Conservation (phyloP, 2,113 vertebrate genomes). For the Pelecanoides urinatrix region DNA sequence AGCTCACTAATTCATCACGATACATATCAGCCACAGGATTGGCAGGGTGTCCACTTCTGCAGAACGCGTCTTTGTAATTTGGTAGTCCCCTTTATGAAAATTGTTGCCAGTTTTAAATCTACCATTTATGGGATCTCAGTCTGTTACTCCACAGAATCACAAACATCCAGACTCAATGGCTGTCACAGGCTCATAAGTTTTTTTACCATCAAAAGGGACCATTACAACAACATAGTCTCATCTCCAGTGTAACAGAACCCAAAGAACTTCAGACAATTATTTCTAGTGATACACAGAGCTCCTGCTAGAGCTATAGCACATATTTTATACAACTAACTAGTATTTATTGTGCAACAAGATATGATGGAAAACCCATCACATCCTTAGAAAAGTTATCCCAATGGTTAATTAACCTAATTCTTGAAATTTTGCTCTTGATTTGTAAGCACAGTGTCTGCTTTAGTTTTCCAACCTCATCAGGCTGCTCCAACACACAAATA, state of each 20-base stretch:
- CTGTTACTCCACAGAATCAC: neutral
- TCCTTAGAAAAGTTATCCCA: neutral
- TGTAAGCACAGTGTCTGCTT: neutral
- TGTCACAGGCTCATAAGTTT: neutral
- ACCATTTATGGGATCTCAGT: neutral
- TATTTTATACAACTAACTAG: neutral
- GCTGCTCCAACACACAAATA: conserved; percentile 9
- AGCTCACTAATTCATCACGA: neutral
- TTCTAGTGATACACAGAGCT: neutral
- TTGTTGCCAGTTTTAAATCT: conserved; percentile 2
- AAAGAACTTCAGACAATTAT: neutral
- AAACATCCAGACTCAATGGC: neutral
- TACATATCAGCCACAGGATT: neutral
- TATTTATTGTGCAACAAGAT: neutral
- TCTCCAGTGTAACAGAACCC: neutral
- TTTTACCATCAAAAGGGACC: neutral
- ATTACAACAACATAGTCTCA: neutral
- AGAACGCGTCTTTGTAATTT: neutral
- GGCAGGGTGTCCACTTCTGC: neutral
- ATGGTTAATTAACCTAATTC: neutral
- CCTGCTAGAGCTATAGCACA: neutral
- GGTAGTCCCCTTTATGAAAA: neutral
- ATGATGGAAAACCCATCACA: neutral
- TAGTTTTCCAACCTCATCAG: neutral
- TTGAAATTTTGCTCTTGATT: neutral